These are phyloP conservation scores for Falco rusticolus DNA, from an alignment of 2,797 vertebrate species.

Conservation along the genomic window DNA sequence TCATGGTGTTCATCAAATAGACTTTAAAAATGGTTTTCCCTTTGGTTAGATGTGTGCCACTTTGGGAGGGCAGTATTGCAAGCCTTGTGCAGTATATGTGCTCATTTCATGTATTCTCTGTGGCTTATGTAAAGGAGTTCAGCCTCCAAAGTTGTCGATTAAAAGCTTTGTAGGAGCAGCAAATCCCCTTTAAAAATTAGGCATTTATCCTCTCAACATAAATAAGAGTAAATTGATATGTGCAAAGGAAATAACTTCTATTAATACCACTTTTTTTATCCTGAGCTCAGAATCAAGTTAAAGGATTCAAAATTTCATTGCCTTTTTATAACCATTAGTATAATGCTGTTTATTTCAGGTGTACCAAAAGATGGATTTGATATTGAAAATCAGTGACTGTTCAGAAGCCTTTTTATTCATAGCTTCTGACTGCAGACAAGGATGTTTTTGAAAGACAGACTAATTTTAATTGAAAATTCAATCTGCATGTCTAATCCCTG, in stretches of 20 bases:
- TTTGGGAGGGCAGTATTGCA: not conserved
- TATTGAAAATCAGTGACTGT: conserved; percentile 21
- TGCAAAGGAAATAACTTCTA: not conserved
- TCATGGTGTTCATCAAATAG: not conserved
- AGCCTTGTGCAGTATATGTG: not conserved
- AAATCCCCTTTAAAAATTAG: not conserved
- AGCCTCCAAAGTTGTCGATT: not conserved
- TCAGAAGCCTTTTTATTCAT: not conserved
- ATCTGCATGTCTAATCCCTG: conserved; percentile 50
- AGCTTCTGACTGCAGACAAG: conserved; percentile 36
- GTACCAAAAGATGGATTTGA: not conserved
- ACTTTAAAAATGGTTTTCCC: not conserved
- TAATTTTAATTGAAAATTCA: conserved; percentile 63
- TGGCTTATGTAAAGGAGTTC: not conserved
- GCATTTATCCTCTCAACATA: not conserved
- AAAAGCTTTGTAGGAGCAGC: not conserved
- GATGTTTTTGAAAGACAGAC: not conserved
- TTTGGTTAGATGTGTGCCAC: not conserved
- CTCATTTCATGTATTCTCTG: not conserved
- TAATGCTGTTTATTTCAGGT: not conserved
- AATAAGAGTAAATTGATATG: not conserved
- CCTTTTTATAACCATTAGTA: not conserved
- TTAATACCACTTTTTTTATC: not conserved
- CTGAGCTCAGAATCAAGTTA: conserved; percentile 22
- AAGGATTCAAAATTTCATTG: conserved; percentile 15